Evolutionary conservation across 2,113 vertebrate genomes (phyloP).

Genomic region (Merops nubicus): DNA sequence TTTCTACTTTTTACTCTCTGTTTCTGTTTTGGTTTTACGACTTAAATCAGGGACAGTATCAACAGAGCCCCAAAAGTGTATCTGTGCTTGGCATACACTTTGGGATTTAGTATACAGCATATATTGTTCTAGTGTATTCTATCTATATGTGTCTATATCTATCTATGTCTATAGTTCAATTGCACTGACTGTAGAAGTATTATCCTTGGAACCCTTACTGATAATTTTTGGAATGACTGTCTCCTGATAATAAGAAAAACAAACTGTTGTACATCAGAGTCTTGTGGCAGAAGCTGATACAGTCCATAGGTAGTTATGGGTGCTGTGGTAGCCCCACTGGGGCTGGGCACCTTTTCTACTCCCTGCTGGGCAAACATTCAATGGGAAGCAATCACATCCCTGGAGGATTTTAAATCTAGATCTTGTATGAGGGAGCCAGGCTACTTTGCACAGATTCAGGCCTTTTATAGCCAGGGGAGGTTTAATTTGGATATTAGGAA

Average conservation of each 20-base stretch:
- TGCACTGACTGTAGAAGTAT: background rate
- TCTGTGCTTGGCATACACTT: background rate
- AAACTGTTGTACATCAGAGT: too few relatives aligned
- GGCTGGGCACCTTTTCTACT: background rate
- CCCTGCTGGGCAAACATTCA: fast-evolving
- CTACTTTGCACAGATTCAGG: background rate
- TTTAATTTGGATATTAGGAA: too few relatives aligned
- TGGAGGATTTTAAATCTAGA: background rate
- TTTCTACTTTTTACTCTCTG: background rate
- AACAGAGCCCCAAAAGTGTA: background rate
- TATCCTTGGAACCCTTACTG: background rate
- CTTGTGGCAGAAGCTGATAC: fast-evolving
- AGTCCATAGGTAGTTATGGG: fast-evolving
- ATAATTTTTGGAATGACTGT: background rate
- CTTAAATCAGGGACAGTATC: background rate
- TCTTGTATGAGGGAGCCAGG: fast-evolving
- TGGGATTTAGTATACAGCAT: fast-evolving
- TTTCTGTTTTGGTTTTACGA: background rate
- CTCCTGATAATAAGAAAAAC: background rate
- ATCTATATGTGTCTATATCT: too few relatives aligned
- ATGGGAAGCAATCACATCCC: background rate
- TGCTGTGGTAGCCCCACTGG: fast-evolving
- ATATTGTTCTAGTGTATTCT: fast-evolving
- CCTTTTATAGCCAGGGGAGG: background rate
- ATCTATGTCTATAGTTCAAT: too few relatives aligned